Base-by-base conservation (phyloP, 2,888 invertebrate species). In the Drosophila eohydei region DNA sequence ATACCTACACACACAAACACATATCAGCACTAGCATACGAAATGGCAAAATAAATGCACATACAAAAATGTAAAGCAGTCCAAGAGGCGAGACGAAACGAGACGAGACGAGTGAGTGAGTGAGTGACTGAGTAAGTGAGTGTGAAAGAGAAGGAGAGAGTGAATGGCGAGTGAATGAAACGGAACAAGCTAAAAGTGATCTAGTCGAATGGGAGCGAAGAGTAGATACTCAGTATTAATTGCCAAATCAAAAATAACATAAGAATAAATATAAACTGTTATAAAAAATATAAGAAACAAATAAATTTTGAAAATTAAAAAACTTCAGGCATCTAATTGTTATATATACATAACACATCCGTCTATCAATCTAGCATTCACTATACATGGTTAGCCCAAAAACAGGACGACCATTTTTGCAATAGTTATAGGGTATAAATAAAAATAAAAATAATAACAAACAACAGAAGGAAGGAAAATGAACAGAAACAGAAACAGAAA, bases 11-110 rank as follows among this genome's bases (percentile, higher is more conserved):
- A 59, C 50, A 43, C 36, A 32, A 55, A 62, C 54, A 64, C 36
- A 78, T 36, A 50, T 30, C 40, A 41, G 30, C 55, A 55, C 41
- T 34, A 44, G 44, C 58, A 66, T 54, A 71, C 72, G 68, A 79
- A 81, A 81, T 81, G 80, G 82, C 68, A 78, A 80, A 83, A 76
- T 69, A 85, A 89, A 89, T 89, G 88, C 83, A 88, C 83, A 83
- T 80, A 88, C 78, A 87, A 88, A 83, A 88, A 82, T 84, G 88
- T 87, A 69, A 89, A 65, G 60, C 60, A 57, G 55, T 63, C 51
- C 61, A 63, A 76, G 72, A 84, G 56, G 52, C 54, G 32, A 55
- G 54, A 43, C 52, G n/a, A 8, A n/a, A n/a, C 52, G 52, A 21
- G 21, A 21, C 38, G 38, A n/a, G 34, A 11, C 5, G 46, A 30